phyloP scores from a whole-genome alignment of 2,797 vertebrate species.

The Platalea minor region DNA sequence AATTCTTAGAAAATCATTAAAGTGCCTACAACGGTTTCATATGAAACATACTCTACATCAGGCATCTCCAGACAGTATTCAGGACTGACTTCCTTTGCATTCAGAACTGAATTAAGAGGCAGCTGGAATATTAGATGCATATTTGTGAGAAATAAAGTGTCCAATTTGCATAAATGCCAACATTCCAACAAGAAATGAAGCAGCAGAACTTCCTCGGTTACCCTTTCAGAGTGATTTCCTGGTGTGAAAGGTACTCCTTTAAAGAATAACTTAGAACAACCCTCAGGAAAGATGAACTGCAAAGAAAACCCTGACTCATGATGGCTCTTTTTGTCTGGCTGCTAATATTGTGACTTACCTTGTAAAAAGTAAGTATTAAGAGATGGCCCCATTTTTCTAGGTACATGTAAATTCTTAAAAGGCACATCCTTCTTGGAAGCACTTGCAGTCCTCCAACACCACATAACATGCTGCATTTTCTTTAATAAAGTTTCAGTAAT shows the following conservation, averaged over 20 bases:
- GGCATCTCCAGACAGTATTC: background rate
- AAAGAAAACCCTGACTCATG: background rate
- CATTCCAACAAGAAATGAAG: background rate
- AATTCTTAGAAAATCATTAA: background rate
- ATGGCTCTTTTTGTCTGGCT: background rate
- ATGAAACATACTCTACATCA: background rate
- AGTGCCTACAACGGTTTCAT: background rate
- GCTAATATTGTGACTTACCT: background rate
- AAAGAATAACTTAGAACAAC: background rate
- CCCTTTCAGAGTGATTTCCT: background rate
- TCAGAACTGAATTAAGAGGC: background rate
- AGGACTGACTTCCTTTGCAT: background rate
- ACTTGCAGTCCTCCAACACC: background rate
- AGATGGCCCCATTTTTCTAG: background rate
- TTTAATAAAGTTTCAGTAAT: background rate
- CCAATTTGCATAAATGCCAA: background rate
- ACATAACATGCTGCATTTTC: background rate
- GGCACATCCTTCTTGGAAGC: background rate
- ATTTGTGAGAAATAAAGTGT: background rate
- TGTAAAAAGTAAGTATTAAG: background rate
- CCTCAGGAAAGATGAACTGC: background rate
- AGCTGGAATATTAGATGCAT: background rate
- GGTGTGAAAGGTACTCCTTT: background rate
- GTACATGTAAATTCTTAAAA: background rate
- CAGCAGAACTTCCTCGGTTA: background rate